A percentile compares a stretch with the other conserved stretches of the same genome.
These are phyloP conservation scores for Zapornia atra DNA, from an alignment of 2,113 vertebrate genomes.

Conservation along the genomic window DNA sequence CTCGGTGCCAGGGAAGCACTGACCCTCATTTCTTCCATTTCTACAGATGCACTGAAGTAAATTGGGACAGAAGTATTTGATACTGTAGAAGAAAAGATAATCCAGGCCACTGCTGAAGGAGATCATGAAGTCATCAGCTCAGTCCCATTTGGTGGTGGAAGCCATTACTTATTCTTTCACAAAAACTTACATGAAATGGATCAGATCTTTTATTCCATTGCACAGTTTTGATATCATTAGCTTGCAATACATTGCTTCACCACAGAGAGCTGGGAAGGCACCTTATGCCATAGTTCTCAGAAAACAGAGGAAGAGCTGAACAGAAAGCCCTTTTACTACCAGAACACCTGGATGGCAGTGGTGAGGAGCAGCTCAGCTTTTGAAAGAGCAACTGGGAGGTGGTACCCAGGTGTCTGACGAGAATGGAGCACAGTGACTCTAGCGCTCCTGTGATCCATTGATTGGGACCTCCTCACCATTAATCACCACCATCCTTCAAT, in stretches of 20 bases:
- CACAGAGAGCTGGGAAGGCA: background rate
- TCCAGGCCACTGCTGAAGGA: background rate
- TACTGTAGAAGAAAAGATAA: background rate
- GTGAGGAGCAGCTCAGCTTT: background rate
- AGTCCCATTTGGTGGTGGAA: background rate
- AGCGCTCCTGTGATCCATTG: background rate
- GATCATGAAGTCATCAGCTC: background rate
- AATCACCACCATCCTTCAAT: background rate
- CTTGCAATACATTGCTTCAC: background rate
- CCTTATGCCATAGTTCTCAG: background rate
- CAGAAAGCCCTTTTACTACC: background rate
- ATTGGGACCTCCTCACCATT: background rate
- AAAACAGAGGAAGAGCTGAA: background rate
- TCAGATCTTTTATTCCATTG: background rate
- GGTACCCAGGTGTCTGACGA: background rate
- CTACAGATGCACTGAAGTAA: background rate
- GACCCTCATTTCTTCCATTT: background rate
- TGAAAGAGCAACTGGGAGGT: background rate
- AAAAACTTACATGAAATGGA: background rate
- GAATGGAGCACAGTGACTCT: accelerated
- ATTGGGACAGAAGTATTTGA: background rate
- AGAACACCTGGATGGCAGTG: background rate
- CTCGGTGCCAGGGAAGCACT: background rate
- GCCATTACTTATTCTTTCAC: background rate
- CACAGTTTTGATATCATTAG: background rate